These are phyloP conservation scores for Origma solitaria DNA, from an alignment of 2,113 vertebrate genomes.

Conservation along the genomic window DNA sequence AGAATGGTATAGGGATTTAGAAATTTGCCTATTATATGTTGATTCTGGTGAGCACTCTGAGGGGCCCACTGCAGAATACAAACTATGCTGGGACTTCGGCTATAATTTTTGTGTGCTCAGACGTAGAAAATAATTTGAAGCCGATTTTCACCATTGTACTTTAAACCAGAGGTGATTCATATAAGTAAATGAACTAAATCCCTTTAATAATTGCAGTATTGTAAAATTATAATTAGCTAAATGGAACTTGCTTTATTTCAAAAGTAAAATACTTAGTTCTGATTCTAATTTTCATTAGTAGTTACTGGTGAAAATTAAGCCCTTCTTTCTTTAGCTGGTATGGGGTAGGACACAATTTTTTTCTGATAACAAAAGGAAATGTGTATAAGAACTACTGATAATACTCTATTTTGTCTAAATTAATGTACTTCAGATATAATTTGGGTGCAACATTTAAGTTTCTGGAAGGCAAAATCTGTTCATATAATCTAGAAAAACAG, in stretches of 20 bases:
- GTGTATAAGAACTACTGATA: not conserved
- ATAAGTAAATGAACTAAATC: not conserved
- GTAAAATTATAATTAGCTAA: not conserved
- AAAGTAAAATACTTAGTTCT: not conserved
- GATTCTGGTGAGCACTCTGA: not conserved
- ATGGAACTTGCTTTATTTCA: not conserved
- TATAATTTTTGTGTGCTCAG: not conserved
- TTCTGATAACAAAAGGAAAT: not conserved
- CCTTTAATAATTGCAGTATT: not conserved
- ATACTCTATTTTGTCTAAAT: not conserved
- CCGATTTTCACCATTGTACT: not conserved
- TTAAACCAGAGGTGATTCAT: not conserved
- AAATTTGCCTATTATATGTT: accelerated
- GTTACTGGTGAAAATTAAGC: not conserved
- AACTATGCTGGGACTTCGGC: not conserved
- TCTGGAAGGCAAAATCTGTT: not conserved
- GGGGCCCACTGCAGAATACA: not conserved
- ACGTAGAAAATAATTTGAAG: not conserved
- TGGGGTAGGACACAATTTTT: not conserved
- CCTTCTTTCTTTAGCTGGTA: not conserved
- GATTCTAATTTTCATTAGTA: not conserved
- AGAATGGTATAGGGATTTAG: not conserved
- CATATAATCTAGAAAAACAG: not conserved
- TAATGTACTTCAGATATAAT: not conserved
- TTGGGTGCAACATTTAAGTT: not conserved